Percentiles rank a stretch among this genome's conserved stretches.
Evolutionary conservation across 2,888 invertebrate genomes (phyloP).

Genomic region (Nycteola revayana): DNA sequence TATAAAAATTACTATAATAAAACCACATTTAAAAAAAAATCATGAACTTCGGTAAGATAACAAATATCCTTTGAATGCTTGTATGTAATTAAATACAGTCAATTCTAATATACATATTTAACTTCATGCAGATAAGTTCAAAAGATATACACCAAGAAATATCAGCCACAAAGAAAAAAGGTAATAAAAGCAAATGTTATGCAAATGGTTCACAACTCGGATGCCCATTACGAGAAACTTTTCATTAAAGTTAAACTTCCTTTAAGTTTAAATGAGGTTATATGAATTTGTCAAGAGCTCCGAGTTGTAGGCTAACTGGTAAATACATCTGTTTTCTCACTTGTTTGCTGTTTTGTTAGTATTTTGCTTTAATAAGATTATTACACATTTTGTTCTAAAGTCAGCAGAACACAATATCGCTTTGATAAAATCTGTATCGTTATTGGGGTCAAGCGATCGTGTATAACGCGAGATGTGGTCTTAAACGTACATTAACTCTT

Average conservation of each 20-base stretch:
- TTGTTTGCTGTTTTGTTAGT: constrained; percentile 9
- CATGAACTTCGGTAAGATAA: too few relatives aligned
- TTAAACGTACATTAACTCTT: too few relatives aligned
- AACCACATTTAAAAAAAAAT: too few relatives aligned
- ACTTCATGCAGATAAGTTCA: background rate
- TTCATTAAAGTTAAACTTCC: constrained; percentile 42
- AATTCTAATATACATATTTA: too few relatives aligned
- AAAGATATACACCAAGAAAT: background rate
- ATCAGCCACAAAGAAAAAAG: background rate
- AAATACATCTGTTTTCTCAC: constrained; percentile 28
- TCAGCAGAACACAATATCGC: too few relatives aligned
- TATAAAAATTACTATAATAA: too few relatives aligned
- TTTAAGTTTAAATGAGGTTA: constrained; percentile 46
- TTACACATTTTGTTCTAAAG: too few relatives aligned
- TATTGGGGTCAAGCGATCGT: too few relatives aligned
- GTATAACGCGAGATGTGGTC: too few relatives aligned
- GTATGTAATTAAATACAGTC: too few relatives aligned
- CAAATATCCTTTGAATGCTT: too few relatives aligned
- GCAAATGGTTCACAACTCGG: constrained; percentile 34
- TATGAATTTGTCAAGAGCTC: constrained; percentile 50
- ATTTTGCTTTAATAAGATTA: constrained; percentile 7
- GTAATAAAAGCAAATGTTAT: constrained; percentile 30
- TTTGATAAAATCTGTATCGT: too few relatives aligned
- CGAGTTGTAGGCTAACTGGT: constrained; percentile 33
- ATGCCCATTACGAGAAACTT: constrained; percentile 42